Conservation (phyloP, 2,888 invertebrate species). For the Agrilus biguttatus region DNA sequence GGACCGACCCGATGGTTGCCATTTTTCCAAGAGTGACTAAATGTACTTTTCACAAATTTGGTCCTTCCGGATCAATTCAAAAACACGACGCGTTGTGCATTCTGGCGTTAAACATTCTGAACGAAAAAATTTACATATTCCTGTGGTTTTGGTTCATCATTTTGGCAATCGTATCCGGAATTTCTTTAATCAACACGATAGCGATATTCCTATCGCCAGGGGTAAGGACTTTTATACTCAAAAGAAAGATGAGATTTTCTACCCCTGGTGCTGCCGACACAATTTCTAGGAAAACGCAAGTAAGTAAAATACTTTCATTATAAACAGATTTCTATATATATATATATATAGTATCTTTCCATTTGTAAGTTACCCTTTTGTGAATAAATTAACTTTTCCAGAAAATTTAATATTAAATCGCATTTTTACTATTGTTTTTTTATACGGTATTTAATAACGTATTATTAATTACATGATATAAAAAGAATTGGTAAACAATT, state of each 20-base stretch:
- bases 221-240: slow-evolving; percentile 67
- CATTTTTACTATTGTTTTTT: too few relatives aligned
- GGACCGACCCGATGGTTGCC: slow-evolving; percentile 76
- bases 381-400: background rate
- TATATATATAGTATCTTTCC: too few relatives aligned
- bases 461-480: too few relatives aligned
- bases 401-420: too few relatives aligned
- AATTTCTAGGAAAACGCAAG: slow-evolving; percentile 70
- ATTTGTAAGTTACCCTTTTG: background rate
- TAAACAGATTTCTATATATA: too few relatives aligned
- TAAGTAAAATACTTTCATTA: too few relatives aligned
- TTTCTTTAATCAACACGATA: slow-evolving; percentile 68
- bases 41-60: slow-evolving; percentile 82
- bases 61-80: slow-evolving; percentile 77
- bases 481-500: too few relatives aligned
- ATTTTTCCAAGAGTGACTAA: slow-evolving; percentile 72
- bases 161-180: slow-evolving; percentile 56
- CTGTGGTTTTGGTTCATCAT: slow-evolving; percentile 87
- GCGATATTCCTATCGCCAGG: slow-evolving; percentile 66
- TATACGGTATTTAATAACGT: too few relatives aligned
- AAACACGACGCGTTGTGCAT: slow-evolving; percentile 76
- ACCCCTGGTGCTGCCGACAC: slow-evolving; percentile 59
- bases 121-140: slow-evolving; percentile 88
- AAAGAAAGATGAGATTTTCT: slow-evolving; percentile 64
- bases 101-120: slow-evolving; percentile 78